phyloP scores from a whole-genome alignment of 1,140 invertebrate genomes.

The Aethina tumida region DNA sequence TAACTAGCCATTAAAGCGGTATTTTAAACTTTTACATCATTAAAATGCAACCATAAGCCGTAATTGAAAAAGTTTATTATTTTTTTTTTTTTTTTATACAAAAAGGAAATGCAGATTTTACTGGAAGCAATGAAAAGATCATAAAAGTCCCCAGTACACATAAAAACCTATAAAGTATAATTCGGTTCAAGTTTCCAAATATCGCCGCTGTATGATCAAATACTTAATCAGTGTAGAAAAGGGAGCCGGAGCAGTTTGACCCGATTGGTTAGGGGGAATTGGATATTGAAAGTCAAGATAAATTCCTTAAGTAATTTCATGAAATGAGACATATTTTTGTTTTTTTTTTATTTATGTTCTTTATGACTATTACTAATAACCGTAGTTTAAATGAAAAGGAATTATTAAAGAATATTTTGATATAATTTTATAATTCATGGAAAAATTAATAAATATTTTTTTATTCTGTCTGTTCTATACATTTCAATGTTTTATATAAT shows the following conservation, averaged over 20 bases:
- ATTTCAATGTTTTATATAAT: too few relatives aligned
- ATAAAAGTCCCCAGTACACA: slow-evolving; percentile 2
- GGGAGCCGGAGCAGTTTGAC: slow-evolving; percentile 1
- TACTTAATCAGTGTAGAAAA: slow-evolving; percentile 2
- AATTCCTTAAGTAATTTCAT: background rate
- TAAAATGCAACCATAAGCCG: background rate
- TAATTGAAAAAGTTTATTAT: slow-evolving; percentile 3
- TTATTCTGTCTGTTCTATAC: too few relatives aligned
- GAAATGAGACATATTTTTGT: too few relatives aligned
- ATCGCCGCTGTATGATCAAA: slow-evolving; percentile 4
- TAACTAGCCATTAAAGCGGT: too few relatives aligned
- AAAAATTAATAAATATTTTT: too few relatives aligned
- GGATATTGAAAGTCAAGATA: slow-evolving; percentile 2
- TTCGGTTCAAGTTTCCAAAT: slow-evolving; percentile 2
- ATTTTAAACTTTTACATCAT: slow-evolving; percentile 1
- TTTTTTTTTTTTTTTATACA: slow-evolving; percentile 2
- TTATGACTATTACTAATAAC: too few relatives aligned
- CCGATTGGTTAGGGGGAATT: slow-evolving; percentile 1
- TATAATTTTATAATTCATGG: too few relatives aligned
- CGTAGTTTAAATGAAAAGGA: too few relatives aligned
- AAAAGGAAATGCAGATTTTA: slow-evolving; percentile 1
- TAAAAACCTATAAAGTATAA: slow-evolving; percentile 2
- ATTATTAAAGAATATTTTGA: too few relatives aligned
- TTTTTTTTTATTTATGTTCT: too few relatives aligned
- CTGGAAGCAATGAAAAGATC: slow-evolving; percentile 1